A percentile compares a stretch with the other conserved stretches of the same genome.
Conservation (phyloP, 2,797 vertebrate species). For the Nasua narica region DNA sequence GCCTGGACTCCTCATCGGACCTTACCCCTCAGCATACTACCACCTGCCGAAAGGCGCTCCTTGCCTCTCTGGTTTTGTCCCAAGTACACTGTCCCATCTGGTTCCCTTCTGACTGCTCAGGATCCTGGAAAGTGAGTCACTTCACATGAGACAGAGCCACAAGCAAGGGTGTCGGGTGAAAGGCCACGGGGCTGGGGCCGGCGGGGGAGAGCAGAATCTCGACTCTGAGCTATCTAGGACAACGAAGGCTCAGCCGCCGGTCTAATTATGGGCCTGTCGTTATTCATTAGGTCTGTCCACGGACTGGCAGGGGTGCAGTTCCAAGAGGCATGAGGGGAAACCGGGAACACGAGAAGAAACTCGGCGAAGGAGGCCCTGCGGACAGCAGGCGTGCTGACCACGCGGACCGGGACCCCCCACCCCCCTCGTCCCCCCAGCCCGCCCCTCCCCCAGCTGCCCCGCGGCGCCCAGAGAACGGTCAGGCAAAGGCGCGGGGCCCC, state of each 20-base stretch:
- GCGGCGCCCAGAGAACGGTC: neutral
- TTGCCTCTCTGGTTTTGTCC: neutral
- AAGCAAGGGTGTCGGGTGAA: no score
- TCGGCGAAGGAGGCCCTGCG: neutral
- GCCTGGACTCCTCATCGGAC: neutral
- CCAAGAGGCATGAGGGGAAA: neutral
- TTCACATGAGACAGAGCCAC: neutral
- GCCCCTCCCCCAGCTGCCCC: neutral
- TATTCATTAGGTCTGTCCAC: neutral
- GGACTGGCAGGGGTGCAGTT: neutral
- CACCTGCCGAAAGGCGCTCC: rapidly evolving
- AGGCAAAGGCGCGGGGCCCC: neutral
- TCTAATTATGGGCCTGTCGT: neutral
- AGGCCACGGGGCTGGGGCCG: rapidly evolving
- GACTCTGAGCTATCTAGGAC: neutral
- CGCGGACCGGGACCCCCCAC: rapidly evolving
- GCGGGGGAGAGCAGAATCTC: neutral
- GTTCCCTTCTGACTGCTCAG: neutral
- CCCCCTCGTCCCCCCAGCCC: no score
- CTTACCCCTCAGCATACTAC: neutral
- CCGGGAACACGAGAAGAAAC: rapidly evolving
- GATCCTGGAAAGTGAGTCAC: neutral
- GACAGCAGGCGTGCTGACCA: no score
- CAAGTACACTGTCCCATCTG: no score
- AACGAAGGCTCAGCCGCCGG: neutral